A percentile compares a stretch with the other conserved stretches of the same genome.
Evolutionary conservation across 2,797 vertebrate genomes (phyloP).

Genomic region (Hylomyscus alleni): DNA sequence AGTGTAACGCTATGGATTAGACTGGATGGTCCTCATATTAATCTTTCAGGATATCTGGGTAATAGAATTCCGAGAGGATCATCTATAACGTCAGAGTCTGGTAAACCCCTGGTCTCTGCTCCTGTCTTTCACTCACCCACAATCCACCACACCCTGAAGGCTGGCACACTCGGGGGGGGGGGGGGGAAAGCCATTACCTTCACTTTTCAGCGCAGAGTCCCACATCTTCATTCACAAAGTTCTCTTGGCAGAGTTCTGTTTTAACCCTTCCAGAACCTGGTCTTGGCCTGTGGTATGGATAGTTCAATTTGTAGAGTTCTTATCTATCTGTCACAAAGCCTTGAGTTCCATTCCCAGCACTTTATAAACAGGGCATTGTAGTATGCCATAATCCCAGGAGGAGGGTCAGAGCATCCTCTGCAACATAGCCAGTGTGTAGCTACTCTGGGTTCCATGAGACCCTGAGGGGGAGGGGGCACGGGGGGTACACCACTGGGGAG

Average conservation of each 20-base stretch:
- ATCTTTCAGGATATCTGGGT: not conserved
- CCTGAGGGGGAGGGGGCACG: no score
- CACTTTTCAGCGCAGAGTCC: not conserved
- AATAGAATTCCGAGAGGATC: not conserved
- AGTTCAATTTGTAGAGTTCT: not conserved
- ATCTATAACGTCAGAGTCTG: not conserved
- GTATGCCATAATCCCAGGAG: not conserved
- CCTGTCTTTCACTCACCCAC: not conserved
- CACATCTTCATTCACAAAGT: not conserved
- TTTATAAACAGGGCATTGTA: not conserved
- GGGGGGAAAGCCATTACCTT: not conserved
- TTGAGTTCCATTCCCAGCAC: not conserved
- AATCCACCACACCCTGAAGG: not conserved
- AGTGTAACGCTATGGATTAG: slow-evolving; percentile 3
- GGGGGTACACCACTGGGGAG: not conserved
- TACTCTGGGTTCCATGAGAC: not conserved
- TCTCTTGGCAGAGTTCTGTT: not conserved
- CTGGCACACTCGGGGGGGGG: not conserved
- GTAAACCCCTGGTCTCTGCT: not conserved
- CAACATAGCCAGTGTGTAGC: not conserved
- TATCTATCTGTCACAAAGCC: not conserved
- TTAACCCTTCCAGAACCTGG: not conserved
- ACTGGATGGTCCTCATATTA: not conserved
- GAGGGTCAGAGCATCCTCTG: not conserved
- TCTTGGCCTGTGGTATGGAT: not conserved